Evolutionary conservation across 2,797 vertebrate genomes (phyloP).

Genomic region (Synaphobranchus kaupii): DNA sequence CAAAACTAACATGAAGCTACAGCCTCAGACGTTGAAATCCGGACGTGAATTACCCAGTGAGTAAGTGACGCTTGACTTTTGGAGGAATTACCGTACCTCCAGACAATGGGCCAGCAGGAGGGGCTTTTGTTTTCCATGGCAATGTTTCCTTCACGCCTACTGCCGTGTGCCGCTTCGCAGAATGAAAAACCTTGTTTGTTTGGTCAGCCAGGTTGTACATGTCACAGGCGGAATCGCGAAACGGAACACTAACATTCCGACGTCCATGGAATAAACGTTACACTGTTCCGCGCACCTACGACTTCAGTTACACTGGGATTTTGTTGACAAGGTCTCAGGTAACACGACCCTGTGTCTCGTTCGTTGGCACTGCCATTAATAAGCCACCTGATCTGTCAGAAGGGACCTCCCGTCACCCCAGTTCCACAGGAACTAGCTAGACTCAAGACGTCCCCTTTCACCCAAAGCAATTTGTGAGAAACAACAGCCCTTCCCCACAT

Average conservation of each 20-base stretch:
- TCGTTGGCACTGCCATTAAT: background rate
- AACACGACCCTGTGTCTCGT: too few species aligned
- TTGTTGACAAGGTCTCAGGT: background rate
- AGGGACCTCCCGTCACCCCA: conserved; percentile 6
- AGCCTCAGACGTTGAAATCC: conserved; percentile 9
- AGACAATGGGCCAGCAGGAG: conserved; percentile 27
- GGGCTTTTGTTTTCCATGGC: conserved; percentile 24
- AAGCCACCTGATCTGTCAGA: conserved; percentile 14
- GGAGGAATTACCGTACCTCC: conserved; percentile 22
- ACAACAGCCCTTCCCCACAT: background rate
- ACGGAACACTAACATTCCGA: background rate
- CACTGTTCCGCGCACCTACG: background rate
- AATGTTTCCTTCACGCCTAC: background rate
- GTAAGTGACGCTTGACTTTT: conserved; percentile 18
- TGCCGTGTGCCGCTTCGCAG: background rate
- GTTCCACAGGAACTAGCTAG: background rate
- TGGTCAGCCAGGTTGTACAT: background rate
- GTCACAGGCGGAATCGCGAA: background rate
- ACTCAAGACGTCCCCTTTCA: background rate
- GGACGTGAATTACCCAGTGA: background rate
- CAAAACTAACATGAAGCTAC: conserved; percentile 14
- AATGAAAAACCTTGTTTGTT: too few species aligned
- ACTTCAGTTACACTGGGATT: background rate
- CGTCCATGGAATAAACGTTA: background rate
- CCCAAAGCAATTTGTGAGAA: background rate